These are phyloP conservation scores for Morone chrysops DNA, from an alignment of 2,113 vertebrate species.

Conservation along the genomic window DNA sequence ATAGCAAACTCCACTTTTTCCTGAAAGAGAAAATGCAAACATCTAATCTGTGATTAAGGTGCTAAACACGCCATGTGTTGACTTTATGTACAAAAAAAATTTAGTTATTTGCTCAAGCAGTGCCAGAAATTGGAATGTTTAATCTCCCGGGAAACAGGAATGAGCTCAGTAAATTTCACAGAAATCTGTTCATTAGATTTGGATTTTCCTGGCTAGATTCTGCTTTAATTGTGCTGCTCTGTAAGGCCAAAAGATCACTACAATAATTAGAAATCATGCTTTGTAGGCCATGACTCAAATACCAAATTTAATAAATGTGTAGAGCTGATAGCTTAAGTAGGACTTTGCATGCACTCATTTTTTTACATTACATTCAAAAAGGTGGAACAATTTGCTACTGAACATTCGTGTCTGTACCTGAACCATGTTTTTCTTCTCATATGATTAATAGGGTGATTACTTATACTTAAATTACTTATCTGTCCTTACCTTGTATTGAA, in stretches of 20 bases:
- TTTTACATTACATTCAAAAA: background rate
- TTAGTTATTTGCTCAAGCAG: background rate
- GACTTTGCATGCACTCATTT: background rate
- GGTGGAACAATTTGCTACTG: background rate
- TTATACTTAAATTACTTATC: background rate
- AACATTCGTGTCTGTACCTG: background rate
- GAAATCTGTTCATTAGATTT: slow-evolving; percentile 17
- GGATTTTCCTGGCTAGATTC: background rate
- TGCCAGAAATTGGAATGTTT: background rate
- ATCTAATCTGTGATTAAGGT: slow-evolving; percentile 3
- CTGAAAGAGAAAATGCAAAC: background rate
- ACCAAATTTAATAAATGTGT: slow-evolving; percentile 1
- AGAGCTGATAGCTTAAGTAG: background rate
- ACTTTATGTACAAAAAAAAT: background rate
- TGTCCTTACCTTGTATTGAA: slow-evolving; percentile 85
- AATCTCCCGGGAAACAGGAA: background rate
- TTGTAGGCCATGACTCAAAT: slow-evolving; percentile 1
- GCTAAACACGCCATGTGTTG: background rate
- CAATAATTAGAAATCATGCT: slow-evolving; percentile 1
- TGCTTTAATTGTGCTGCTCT: background rate
- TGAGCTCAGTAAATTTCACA: background rate
- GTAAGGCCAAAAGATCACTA: background rate
- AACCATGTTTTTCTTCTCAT: background rate
- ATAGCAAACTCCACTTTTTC: background rate
- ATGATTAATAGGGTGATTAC: background rate